These are phyloP conservation scores for Charina bottae DNA, from an alignment of 2,113 vertebrate species.

Conservation along the genomic window DNA sequence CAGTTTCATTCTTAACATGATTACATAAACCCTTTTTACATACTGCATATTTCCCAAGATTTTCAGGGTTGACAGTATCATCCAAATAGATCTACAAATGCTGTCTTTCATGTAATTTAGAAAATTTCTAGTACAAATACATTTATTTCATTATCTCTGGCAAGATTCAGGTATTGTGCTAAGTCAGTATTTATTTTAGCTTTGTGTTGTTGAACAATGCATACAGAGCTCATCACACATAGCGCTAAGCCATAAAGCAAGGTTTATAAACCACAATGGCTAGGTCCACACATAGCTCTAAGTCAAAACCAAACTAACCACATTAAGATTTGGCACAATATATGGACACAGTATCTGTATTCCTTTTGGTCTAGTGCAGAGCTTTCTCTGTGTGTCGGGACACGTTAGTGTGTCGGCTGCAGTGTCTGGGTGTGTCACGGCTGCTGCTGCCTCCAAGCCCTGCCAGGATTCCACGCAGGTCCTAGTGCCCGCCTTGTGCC, in stretches of 20 bases:
- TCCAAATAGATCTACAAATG: background rate
- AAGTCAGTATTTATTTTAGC: background rate
- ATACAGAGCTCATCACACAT: background rate
- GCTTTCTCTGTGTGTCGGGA: too few species aligned
- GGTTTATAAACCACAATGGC: background rate
- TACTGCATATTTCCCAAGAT: background rate
- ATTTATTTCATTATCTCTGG: background rate
- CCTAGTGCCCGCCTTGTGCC: too few species aligned
- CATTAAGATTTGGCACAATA: background rate
- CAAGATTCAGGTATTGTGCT: background rate
- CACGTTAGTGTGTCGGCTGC: too few species aligned
- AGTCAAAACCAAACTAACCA: background rate
- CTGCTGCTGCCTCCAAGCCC: too few species aligned
- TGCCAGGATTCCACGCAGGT: too few species aligned
- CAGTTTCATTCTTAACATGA: conserved; percentile 27
- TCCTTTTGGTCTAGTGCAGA: too few species aligned
- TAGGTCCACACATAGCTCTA: background rate
- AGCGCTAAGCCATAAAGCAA: background rate
- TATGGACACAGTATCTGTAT: too few species aligned
- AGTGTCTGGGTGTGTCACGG: too few species aligned
- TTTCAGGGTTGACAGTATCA: background rate
- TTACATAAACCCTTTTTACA: background rate
- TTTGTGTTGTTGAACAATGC: background rate
- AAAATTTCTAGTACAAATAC: background rate
- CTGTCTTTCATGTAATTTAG: background rate